A percentile compares a stretch with the other conserved stretches of the same genome.
Evolutionary conservation across 1,140 invertebrate species (phyloP).

Genomic region (Gerris buenoi): DNA sequence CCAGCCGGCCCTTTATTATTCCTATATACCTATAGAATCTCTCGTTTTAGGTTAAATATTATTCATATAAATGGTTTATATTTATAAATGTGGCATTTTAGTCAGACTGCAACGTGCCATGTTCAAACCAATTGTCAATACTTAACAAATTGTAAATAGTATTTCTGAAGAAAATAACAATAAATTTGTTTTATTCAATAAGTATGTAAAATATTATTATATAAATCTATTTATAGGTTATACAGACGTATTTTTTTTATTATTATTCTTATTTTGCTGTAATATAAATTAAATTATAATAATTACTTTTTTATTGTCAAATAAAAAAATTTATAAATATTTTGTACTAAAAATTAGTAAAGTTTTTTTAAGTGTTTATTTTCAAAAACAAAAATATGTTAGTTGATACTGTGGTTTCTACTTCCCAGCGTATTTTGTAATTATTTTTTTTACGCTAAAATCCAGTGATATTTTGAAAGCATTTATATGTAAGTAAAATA

Average conservation of each 20-base stretch:
- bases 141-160: no score
- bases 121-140: not conserved
- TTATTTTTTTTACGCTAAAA: no score
- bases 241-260: not conserved
- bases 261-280: not conserved
- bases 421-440: no score
- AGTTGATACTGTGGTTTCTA: no score
- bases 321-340: no score
- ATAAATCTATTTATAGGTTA: not conserved
- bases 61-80: not conserved
- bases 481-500: not conserved
- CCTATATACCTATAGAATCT: not conserved
- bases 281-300: not conserved
- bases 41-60: not conserved
- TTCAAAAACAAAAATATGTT: no score
- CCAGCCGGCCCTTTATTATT: not conserved
- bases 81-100: not conserved
- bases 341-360: no score
- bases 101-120: not conserved
- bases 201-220: not conserved
- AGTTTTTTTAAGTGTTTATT: no score
- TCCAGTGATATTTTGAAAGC: no score
- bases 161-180: not conserved
- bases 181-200: not conserved
- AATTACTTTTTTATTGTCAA: no score